Conservation (phyloP, 2,797 vertebrate species). For the Euthynnus affinis region DNA sequence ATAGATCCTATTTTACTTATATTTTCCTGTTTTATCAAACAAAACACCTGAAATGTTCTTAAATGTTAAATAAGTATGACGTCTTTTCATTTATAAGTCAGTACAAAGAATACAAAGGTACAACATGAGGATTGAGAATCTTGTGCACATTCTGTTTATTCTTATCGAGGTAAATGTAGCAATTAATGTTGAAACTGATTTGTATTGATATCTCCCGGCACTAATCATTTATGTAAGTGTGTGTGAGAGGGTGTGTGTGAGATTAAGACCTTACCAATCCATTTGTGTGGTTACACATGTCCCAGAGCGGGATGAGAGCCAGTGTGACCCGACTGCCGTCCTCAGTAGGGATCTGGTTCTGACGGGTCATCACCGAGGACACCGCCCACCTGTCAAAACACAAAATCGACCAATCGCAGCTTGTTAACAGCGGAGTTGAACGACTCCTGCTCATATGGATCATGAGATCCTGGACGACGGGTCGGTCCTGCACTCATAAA, state of each 20-base stretch:
- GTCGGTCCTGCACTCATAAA: not conserved
- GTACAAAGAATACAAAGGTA: too few relatives aligned
- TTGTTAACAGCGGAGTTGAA: not conserved
- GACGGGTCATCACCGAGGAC: constrained; percentile 98
- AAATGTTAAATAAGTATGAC: too few relatives aligned
- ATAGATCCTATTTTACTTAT: too few relatives aligned
- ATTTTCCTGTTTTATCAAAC: too few relatives aligned
- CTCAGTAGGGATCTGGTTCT: constrained; percentile 98
- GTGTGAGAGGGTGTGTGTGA: not conserved
- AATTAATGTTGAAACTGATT: too few relatives aligned
- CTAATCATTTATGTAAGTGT: not conserved
- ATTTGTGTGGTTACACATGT: constrained; percentile 99
- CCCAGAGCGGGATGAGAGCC: constrained; percentile 97
- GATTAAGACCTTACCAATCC: constrained; percentile 88
- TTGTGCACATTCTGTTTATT: too few relatives aligned
- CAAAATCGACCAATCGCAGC: constrained; percentile 8
- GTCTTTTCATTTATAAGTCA: too few relatives aligned
- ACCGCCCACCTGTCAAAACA: constrained; percentile 93
- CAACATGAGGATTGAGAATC: too few relatives aligned
- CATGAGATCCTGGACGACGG: not conserved
- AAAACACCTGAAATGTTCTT: too few relatives aligned
- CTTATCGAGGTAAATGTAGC: too few relatives aligned
- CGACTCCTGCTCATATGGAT: not conserved
- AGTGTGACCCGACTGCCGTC: constrained; percentile 96
- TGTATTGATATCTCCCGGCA: too few relatives aligned